Conservation (phyloP, 2,797 vertebrate genomes). For the Etheostoma nigrum region DNA sequence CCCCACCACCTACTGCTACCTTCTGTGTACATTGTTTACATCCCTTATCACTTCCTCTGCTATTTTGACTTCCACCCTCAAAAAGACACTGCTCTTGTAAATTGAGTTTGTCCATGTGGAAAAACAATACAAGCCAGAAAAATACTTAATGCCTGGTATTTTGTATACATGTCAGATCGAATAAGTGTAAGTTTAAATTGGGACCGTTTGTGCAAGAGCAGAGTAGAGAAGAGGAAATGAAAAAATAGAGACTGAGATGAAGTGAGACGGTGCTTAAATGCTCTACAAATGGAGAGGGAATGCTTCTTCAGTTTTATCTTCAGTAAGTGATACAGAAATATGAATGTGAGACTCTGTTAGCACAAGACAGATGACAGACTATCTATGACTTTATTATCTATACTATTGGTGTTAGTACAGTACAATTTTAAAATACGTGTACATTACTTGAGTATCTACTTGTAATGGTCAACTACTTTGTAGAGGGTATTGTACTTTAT, state of each 20-base stretch:
- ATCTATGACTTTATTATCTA: slow-evolving; percentile 3
- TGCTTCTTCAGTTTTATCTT: slow-evolving; percentile 31
- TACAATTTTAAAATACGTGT: background rate
- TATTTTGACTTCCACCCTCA: slow-evolving; percentile 17
- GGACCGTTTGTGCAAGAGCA: slow-evolving; percentile 70
- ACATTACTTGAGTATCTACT: background rate
- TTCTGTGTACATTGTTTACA: slow-evolving; percentile 51
- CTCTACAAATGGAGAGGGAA: slow-evolving; percentile 23
- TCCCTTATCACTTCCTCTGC: slow-evolving; percentile 37
- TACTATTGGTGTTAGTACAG: background rate
- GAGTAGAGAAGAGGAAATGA: slow-evolving; percentile 32
- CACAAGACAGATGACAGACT: slow-evolving; percentile 10
- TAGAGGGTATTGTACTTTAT: background rate
- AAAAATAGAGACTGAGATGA: slow-evolving; percentile 31
- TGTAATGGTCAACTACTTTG: too few species aligned
- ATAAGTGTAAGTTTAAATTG: slow-evolving; percentile 83
- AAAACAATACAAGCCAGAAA: slow-evolving; percentile 82
- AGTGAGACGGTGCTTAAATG: slow-evolving; percentile 21
- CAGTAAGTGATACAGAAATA: slow-evolving; percentile 16
- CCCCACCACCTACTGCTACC: slow-evolving; percentile 28
- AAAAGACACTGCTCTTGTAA: slow-evolving; percentile 59
- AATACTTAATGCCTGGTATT: slow-evolving; percentile 81
- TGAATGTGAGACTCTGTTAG: background rate
- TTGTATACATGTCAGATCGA: slow-evolving; percentile 85
- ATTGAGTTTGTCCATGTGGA: slow-evolving; percentile 85